A percentile compares a stretch with the other conserved stretches of the same genome.
Evolutionary conservation across 2,113 vertebrate species (phyloP).

Genomic region (Trichechus manatus): DNA sequence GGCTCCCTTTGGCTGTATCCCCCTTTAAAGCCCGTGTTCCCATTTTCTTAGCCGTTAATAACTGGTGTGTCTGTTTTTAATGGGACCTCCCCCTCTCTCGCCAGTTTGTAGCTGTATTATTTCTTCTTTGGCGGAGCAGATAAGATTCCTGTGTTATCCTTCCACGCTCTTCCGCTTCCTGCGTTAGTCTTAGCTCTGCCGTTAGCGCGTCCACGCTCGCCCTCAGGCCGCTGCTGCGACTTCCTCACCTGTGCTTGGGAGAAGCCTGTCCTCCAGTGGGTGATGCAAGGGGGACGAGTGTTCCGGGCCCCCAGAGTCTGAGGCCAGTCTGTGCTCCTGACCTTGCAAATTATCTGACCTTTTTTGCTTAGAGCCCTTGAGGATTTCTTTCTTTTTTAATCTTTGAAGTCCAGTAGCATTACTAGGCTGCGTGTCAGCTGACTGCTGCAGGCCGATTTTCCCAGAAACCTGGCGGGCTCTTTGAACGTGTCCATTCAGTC

Average conservation of each 20-base stretch:
- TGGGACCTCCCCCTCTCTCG: no score
- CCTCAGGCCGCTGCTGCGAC: no score
- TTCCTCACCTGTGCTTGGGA: background rate
- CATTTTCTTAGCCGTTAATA: background rate
- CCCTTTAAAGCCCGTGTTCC: background rate
- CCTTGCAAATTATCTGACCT: background rate
- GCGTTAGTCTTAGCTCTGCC: background rate
- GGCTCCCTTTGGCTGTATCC: background rate
- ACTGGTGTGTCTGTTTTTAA: no score
- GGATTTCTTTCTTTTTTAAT: background rate
- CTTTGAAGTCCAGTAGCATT: background rate
- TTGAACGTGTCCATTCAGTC: background rate
- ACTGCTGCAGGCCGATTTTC: background rate
- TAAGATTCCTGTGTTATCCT: accelerated
- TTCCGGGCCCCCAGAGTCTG: background rate
- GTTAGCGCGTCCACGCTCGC: accelerated
- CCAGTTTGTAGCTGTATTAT: accelerated
- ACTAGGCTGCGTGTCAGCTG: background rate
- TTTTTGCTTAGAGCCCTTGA: background rate
- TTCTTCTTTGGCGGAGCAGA: background rate
- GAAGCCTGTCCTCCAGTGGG: no score
- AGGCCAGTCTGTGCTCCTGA: accelerated
- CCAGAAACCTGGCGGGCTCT: background rate
- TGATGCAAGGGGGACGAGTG: background rate
- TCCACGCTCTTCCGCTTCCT: no score